Percentiles rank a stretch among this genome's conserved stretches.
phyloP scores from a whole-genome alignment of 2,888 invertebrate species.

The Schizotus pectinicornis region DNA sequence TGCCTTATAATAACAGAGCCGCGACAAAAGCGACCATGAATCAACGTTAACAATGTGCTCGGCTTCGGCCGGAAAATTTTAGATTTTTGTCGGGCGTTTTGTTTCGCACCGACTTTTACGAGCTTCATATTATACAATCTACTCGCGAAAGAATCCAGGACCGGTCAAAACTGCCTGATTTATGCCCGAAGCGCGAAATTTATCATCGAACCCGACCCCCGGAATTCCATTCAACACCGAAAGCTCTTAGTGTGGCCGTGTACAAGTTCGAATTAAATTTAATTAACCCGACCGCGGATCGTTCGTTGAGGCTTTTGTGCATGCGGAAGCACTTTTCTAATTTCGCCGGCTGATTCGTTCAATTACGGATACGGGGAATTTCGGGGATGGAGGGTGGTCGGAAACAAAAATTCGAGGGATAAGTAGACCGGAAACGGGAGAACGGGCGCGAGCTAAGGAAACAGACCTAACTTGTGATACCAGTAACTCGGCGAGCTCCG shows the following conservation, averaged over 20 bases:
- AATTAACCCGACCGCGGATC: no score
- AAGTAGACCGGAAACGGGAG: no score
- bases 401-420: no score
- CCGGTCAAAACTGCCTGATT: neutral
- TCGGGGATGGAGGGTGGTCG: no score
- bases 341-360: no score
- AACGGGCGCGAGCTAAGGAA: no score
- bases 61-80: neutral
- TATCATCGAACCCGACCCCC: no score
- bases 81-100: conserved; percentile 1
- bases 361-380: no score
- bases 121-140: conserved; percentile 5
- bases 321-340: no score
- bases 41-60: neutral
- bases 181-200: neutral
- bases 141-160: neutral
- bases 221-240: neutral
- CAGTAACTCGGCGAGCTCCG: neutral
- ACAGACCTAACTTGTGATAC: no score
- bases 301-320: no score
- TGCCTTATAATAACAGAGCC: conserved; percentile 1
- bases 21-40: neutral
- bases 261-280: no score
- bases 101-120: conserved; percentile 10
- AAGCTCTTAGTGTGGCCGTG: neutral